Percentiles rank a stretch among this genome's conserved stretches.
These are phyloP conservation scores for Mesopsocus fuscifrons DNA, from an alignment of 2,888 invertebrate species.

Conservation along the genomic window DNA sequence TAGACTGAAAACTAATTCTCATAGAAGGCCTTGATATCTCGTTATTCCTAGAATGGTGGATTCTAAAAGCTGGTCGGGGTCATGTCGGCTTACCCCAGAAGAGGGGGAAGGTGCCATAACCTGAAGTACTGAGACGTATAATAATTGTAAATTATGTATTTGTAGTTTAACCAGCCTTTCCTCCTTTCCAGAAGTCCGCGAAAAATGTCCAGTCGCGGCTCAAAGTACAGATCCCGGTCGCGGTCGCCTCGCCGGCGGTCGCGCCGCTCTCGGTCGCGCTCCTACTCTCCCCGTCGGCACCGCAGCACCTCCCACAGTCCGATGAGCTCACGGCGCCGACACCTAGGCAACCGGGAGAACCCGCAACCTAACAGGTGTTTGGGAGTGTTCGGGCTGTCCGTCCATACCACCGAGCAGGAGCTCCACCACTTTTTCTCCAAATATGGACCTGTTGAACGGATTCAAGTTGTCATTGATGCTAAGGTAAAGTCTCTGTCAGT, in stretches of 20 bases:
- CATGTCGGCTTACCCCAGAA: too few species aligned
- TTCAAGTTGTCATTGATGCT: conserved; percentile 89
- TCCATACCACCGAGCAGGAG: conserved; percentile 82
- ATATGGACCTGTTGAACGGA: conserved; percentile 80
- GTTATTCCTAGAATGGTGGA: too few species aligned
- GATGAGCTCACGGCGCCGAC: conserved; percentile 61
- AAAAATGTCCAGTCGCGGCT: conserved; percentile 13
- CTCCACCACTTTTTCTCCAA: conserved; percentile 82
- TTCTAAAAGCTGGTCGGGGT: too few species aligned
- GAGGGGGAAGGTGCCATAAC: too few species aligned
- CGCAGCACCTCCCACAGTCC: conserved; percentile 51
- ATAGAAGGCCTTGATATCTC: too few species aligned
- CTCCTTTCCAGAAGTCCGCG: conserved; percentile 13
- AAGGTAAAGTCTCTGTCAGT: conserved; percentile 63
- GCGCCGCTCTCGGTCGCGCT: conserved; percentile 14
- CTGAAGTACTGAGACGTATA: too few species aligned
- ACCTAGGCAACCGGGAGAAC: conserved; percentile 62
- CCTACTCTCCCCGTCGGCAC: conserved; percentile 14
- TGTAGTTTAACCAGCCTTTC: too few species aligned
- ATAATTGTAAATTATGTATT: too few species aligned
- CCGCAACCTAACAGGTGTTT: conserved; percentile 77
- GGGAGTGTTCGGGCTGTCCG: conserved; percentile 86
- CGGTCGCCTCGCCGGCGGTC: conserved; percentile 13
- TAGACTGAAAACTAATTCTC: too few species aligned
- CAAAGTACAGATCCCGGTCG: conserved; percentile 16